Base-by-base conservation (phyloP, 2,888 invertebrate species). In the Heliconius ismenius region DNA sequence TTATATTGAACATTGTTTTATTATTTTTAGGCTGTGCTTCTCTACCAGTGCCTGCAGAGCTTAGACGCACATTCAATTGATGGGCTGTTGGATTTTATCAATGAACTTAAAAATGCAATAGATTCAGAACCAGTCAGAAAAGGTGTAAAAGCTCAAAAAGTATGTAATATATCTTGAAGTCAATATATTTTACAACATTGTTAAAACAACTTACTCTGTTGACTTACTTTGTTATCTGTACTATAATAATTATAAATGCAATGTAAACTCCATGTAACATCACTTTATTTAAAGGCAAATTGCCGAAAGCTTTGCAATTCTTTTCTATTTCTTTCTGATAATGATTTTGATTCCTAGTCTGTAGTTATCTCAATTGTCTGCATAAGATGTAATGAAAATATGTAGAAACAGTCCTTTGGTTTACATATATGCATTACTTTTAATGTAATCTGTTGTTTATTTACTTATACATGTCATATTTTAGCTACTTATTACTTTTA, bases 131-230 rank as follows among this genome's bases (percentile, higher is more conserved):
- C 96, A 78, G 95, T 96, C 28, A 96, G 97, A 86, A 97, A 97
- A 86, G 98, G 98, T 83, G 97, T 98, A 74, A 98, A 98, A 92
- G 97, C 98, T 77, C 97, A 98, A 90, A 97, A 98, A 95, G 98
- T 98, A 79, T 78, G 77, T 43, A 28, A 28, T 13, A 4, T 26
- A 18, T 4, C 18, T 32, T 67, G 13, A 21, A 24, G 49, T 15
- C 49, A 4, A 49, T 43, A 15, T 43, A 15, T 18, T 49, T 11
- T 49, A 49, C 15, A 15, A 49, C 15, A 18, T 49, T 49, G 6
- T 49, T 18, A 49, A 13, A 15, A 49, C 49, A 15, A 18, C 13
- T 49, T 43, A 43, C 9, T 43, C 15, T 15, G 13, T 28, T 28
- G 28, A 15, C 11, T 43, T 49, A 49, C 11, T 49, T 15, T 49